These are phyloP conservation scores for Megaustenia siamemsis DNA, from an alignment of 2,888 invertebrate species.

Conservation along the genomic window DNA sequence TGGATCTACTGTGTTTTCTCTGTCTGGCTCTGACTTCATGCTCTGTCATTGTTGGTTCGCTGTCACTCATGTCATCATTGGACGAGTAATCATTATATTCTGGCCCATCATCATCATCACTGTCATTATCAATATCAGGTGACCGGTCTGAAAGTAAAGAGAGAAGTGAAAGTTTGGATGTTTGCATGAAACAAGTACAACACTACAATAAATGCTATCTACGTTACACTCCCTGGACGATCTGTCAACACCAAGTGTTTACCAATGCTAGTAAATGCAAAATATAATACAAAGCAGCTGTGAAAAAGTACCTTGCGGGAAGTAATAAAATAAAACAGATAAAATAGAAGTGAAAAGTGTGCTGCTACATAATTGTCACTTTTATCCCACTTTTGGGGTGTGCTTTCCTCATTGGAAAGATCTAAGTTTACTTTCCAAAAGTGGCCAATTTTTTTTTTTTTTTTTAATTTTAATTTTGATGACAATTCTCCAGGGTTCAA, in stretches of 20 bases:
- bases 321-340: background rate
- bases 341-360: too few species aligned
- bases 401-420: too few species aligned
- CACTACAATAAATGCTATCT: background rate
- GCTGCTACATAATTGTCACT: too few species aligned
- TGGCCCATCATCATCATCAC: conserved; percentile 89
- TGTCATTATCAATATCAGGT: conserved; percentile 80
- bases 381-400: too few species aligned
- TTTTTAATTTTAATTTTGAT: too few species aligned
- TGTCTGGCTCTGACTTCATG: conserved; percentile 68
- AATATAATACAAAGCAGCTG: background rate
- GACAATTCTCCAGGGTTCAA: too few species aligned
- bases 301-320: background rate
- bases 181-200: background rate
- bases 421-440: too few species aligned
- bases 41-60: conserved; percentile 84
- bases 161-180: background rate
- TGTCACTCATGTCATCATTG: conserved; percentile 94
- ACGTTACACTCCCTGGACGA: background rate
- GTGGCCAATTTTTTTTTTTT: too few species aligned
- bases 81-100: conserved; percentile 86
- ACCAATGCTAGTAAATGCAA: background rate
- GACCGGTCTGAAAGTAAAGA: conserved; percentile 78
- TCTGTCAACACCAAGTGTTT: background rate
- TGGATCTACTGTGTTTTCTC: conserved; percentile 52